A percentile compares a stretch with the other conserved stretches of the same genome.
Conservation (phyloP, 2,797 vertebrate species). For the Alca torda region DNA sequence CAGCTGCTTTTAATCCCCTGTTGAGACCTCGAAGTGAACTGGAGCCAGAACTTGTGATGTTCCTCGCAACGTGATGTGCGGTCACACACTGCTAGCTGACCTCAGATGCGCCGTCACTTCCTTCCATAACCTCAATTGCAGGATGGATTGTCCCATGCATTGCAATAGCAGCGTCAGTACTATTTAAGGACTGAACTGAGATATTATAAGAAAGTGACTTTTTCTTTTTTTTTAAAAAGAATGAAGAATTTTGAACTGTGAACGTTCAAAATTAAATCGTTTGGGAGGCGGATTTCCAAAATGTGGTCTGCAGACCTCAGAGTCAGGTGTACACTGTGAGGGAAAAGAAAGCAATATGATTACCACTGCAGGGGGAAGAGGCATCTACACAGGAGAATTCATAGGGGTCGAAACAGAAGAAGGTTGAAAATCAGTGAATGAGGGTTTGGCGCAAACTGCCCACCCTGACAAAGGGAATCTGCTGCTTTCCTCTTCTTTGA, state of each 20-base stretch:
- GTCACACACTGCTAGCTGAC: not conserved
- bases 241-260: not conserved
- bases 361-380: not conserved
- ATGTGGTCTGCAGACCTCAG: not conserved
- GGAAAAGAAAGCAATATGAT: not conserved
- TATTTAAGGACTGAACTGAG: not conserved
- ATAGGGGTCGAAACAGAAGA: not conserved
- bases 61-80: not conserved
- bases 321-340: not conserved
- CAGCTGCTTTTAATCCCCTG: not conserved
- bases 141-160: not conserved
- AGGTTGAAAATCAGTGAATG: not conserved
- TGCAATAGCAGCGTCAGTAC: not conserved
- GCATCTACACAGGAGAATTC: not conserved
- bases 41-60: not conserved
- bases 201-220: not conserved
- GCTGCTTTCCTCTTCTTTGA: not conserved
- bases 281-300: not conserved
- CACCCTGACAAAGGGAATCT: not conserved
- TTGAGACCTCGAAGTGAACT: not conserved
- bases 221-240: not conserved
- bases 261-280: not conserved
- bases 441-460: not conserved
- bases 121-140: not conserved
- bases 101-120: not conserved